Percentiles rank a stretch among this genome's conserved stretches.
Evolutionary conservation across 2,797 vertebrate genomes (phyloP).

Genomic region (Chaunax sp.): DNA sequence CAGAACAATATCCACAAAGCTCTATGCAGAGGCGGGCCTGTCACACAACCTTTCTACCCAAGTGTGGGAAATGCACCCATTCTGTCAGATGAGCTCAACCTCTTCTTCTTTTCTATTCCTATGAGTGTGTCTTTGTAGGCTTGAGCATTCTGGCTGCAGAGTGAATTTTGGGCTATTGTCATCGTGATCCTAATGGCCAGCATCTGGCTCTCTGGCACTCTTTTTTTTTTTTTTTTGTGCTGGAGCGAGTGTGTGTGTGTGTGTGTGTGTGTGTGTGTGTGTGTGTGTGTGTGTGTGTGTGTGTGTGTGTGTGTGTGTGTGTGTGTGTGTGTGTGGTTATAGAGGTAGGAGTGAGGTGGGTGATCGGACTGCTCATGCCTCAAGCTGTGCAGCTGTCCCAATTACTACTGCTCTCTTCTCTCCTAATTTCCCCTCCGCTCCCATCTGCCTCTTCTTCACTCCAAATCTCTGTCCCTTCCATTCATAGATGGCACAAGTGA

Average conservation of each 20-base stretch:
- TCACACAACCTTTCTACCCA: slow-evolving; percentile 62
- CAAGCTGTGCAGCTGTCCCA: slow-evolving; percentile 74
- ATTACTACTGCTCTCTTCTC: slow-evolving; percentile 69
- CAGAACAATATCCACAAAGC: slow-evolving; percentile 56
- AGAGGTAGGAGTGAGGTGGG: slow-evolving; percentile 37
- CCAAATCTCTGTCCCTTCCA: slow-evolving; percentile 47
- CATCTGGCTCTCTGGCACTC: slow-evolving; percentile 65
- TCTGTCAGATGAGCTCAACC: slow-evolving; percentile 71
- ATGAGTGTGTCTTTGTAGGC: slow-evolving; percentile 44
- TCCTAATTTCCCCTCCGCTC: slow-evolving; percentile 55
- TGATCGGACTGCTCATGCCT: slow-evolving; percentile 65
- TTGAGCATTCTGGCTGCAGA: slow-evolving; percentile 42
- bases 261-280: too few relatives aligned
- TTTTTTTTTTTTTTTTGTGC: slow-evolving; percentile 28
- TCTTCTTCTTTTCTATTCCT: slow-evolving; percentile 33
- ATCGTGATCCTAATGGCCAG: slow-evolving; percentile 71
- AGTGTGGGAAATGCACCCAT: slow-evolving; percentile 74
- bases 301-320: too few relatives aligned
- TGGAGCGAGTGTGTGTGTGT: neutral
- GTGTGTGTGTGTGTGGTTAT: neutral
- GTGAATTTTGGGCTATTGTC: slow-evolving; percentile 66
- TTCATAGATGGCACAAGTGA: slow-evolving; percentile 36
- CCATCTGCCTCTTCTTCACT: slow-evolving; percentile 63
- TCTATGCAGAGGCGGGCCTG: slow-evolving; percentile 46
- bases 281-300: too few relatives aligned